Evolutionary conservation across 2,797 vertebrate species (phyloP).

Genomic region (Sebastes oblongus): DNA sequence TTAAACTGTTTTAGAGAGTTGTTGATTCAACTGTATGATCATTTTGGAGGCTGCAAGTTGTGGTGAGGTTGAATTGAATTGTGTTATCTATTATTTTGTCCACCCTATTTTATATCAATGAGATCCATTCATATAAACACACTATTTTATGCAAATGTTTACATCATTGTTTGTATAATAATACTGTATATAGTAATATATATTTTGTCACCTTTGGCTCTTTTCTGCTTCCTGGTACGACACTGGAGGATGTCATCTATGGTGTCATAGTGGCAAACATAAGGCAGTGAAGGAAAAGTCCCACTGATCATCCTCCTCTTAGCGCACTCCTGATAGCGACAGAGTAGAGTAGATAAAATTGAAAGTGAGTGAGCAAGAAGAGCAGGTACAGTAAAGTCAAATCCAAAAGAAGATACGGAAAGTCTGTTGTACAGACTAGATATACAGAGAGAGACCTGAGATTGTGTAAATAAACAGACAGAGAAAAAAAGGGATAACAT

Average conservation of each 20-base stretch:
- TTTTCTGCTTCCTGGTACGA: constrained; percentile 7
- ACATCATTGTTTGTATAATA: neutral
- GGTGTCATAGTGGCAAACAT: constrained; percentile 69
- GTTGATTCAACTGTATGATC: neutral
- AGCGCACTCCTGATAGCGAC: constrained; percentile 65
- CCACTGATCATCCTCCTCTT: constrained; percentile 70
- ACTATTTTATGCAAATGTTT: neutral
- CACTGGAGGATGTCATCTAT: constrained; percentile 42
- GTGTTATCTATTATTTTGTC: neutral
- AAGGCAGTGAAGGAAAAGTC: constrained; percentile 65
- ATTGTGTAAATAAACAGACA: neutral
- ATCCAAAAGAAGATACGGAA: neutral
- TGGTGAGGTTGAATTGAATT: neutral
- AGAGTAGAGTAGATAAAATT: neutral
- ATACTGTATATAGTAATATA: neutral
- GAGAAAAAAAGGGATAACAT: neutral
- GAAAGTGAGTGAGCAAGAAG: neutral
- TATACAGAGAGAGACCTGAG: neutral
- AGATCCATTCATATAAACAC: neutral
- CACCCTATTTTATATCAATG: neutral
- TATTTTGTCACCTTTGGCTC: constrained; percentile 49
- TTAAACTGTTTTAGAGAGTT: neutral
- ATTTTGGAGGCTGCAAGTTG: neutral
- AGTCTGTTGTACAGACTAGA: neutral
- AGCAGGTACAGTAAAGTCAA: neutral